Evolutionary conservation across 2,113 vertebrate species (phyloP).

Genomic region (Bos indicus): DNA sequence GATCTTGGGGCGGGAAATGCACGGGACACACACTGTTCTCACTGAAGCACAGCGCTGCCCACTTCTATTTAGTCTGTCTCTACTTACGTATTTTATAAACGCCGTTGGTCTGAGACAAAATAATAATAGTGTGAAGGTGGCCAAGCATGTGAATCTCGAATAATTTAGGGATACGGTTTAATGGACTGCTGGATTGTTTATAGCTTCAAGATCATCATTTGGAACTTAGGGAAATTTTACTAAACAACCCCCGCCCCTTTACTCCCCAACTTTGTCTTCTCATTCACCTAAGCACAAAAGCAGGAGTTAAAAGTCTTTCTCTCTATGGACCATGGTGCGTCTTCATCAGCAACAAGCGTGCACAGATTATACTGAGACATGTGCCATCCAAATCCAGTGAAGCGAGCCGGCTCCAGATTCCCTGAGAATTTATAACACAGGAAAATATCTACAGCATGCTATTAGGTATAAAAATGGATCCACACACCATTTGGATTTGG

Average conservation of each 20-base stretch:
- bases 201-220: slow-evolving; percentile 35
- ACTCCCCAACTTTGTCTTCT: neutral
- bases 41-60: neutral
- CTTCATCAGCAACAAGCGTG: neutral
- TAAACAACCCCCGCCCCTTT: neutral
- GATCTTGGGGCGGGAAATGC: neutral
- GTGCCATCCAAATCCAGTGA: neutral
- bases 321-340: fast-evolving
- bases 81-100: slow-evolving; percentile 74
- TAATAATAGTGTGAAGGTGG: slow-evolving; percentile 75
- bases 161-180: slow-evolving; percentile 31
- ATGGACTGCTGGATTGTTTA: slow-evolving; percentile 33
- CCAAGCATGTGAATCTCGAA: slow-evolving; percentile 51
- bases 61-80: slow-evolving; percentile 80
- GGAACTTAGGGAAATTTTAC: neutral
- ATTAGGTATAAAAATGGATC: neutral
- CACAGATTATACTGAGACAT: neutral
- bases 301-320: neutral
- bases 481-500: neutral
- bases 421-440: neutral
- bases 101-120: slow-evolving; percentile 72
- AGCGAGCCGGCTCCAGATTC: neutral
- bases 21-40: neutral
- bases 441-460: neutral
- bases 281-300: neutral